phyloP scores from a whole-genome alignment of 2,797 vertebrate species.

The Micromesistius poutassou region DNA sequence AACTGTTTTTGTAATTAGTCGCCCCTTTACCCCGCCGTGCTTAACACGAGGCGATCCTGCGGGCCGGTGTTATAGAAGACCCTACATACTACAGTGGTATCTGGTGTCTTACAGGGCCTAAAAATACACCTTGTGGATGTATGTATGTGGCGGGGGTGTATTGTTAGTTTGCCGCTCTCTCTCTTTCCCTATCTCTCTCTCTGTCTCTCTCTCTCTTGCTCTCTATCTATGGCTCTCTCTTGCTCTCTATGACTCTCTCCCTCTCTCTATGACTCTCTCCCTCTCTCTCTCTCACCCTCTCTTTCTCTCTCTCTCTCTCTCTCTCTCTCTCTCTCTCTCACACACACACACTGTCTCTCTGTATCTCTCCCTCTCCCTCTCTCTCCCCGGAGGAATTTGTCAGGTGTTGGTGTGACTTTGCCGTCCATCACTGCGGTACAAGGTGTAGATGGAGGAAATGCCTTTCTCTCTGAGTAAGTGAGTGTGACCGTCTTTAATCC shows the following conservation, averaged over 20 bases:
- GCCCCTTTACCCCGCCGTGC: slow-evolving; percentile 19
- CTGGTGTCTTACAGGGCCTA: slow-evolving; percentile 63
- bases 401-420: slow-evolving; percentile 26
- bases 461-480: neutral
- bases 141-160: slow-evolving; percentile 50
- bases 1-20: slow-evolving; percentile 31
- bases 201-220: neutral
- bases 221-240: neutral
- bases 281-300: neutral
- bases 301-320: slow-evolving; percentile 9
- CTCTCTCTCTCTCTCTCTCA: neutral
- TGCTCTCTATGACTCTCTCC: neutral
- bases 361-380: neutral
- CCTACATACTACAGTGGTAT: slow-evolving; percentile 63
- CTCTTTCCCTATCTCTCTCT: neutral
- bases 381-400: slow-evolving; percentile 16
- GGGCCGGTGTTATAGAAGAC: slow-evolving; percentile 55
- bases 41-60: slow-evolving; percentile 42
- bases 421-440: slow-evolving; percentile 30
- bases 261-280: neutral
- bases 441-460: slow-evolving; percentile 29
- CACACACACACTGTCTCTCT: neutral
- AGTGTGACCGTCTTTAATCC: neutral
- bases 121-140: slow-evolving; percentile 59
- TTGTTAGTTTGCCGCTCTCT: slow-evolving; percentile 29